Percentiles rank a stretch among this genome's conserved stretches.
Conservation (phyloP, 2,888 invertebrate species). For the Drosophila nr. medialis region DNA sequence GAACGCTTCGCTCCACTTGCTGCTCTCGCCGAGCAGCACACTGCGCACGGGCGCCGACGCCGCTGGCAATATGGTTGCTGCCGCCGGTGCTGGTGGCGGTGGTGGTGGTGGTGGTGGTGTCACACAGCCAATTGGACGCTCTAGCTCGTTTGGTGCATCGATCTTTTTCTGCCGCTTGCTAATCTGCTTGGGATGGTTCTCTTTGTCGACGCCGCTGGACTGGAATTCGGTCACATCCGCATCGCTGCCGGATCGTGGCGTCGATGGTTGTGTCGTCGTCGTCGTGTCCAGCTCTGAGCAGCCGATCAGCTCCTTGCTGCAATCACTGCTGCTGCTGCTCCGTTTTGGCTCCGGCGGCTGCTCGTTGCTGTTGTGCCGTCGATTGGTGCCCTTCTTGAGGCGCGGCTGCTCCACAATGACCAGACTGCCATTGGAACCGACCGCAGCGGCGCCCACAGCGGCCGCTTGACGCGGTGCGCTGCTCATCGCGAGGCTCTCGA, state of each 20-base stretch:
- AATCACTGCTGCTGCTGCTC: constrained; percentile 53
- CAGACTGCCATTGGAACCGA: constrained; percentile 61
- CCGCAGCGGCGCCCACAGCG: constrained; percentile 36
- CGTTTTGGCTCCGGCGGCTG: constrained; percentile 59
- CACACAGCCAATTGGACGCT: constrained; percentile 55
- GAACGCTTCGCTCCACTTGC: constrained; percentile 91
- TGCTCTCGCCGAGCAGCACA: constrained; percentile 45
- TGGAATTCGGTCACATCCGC: constrained; percentile 32
- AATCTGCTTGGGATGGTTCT: constrained; percentile 74
- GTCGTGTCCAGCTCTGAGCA: constrained; percentile 47
- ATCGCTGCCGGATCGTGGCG: constrained; percentile 54
- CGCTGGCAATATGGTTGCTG: constrained; percentile 2
- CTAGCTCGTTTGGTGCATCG: constrained; percentile 49
- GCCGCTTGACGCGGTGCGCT: constrained; percentile 63
- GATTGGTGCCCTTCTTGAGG: constrained; percentile 57
- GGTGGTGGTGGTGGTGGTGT: constrained; percentile 54
- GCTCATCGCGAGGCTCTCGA: constrained; percentile 88
- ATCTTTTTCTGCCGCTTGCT: constrained; percentile 72
- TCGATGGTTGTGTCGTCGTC: constrained; percentile 34
- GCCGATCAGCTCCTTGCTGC: constrained; percentile 51
- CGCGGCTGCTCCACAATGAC: constrained; percentile 67
- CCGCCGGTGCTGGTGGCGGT: constrained; percentile 10
- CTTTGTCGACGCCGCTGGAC: constrained; percentile 74
- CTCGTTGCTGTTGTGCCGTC: constrained; percentile 73
- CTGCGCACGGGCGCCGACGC: constrained; percentile 32